A percentile compares a stretch with the other conserved stretches of the same genome.
These are phyloP conservation scores for Tylochromis polylepis DNA, from an alignment of 2,113 vertebrate genomes.

Conservation along the genomic window DNA sequence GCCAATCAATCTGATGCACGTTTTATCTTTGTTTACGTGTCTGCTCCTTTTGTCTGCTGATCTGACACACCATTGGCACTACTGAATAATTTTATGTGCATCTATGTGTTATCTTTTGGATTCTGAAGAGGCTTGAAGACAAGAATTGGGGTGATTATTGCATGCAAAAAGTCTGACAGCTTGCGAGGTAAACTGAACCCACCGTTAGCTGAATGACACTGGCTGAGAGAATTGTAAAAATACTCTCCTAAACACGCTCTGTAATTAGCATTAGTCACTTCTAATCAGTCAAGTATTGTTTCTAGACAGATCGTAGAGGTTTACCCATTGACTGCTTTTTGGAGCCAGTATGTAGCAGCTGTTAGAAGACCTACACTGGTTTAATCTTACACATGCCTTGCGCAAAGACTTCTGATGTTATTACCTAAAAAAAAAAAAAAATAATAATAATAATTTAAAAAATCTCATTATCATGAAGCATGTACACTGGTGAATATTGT, in stretches of 20 bases:
- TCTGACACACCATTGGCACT: not conserved
- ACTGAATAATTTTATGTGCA: not conserved
- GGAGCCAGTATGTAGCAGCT: not conserved
- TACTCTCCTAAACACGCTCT: not conserved
- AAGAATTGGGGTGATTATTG: not conserved
- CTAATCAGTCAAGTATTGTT: not conserved
- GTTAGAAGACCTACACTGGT: not conserved
- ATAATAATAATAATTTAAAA: too few relatives aligned
- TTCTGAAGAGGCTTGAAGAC: not conserved
- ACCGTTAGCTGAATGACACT: not conserved
- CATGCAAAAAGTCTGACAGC: not conserved
- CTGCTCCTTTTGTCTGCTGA: not conserved
- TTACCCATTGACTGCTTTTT: not conserved
- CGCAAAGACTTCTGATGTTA: not conserved
- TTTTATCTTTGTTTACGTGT: not conserved
- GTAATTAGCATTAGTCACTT: not conserved
- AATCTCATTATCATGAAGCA: not conserved
- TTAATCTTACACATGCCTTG: not conserved
- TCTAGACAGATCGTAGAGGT: not conserved
- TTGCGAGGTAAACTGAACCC: not conserved
- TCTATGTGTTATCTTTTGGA: not conserved
- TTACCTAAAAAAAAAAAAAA: too few relatives aligned
- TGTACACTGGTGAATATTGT: constrained; percentile 18
- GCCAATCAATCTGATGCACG: not conserved
- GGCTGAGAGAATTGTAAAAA: not conserved